Base-by-base conservation (phyloP, 2,113 vertebrate genomes). In the Cephalopholis sonnerati region DNA sequence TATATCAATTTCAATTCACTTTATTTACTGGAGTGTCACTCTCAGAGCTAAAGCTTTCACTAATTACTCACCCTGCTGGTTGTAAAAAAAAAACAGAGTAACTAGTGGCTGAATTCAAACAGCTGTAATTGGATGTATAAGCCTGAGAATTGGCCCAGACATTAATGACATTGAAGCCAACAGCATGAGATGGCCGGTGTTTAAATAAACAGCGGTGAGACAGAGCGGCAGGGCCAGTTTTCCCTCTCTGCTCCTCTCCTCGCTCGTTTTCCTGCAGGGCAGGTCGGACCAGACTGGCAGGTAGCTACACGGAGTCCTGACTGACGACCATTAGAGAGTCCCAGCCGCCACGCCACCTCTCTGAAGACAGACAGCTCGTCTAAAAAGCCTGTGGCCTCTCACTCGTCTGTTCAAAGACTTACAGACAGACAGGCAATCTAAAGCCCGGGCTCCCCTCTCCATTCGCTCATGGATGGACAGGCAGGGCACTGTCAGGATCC, bases 271-370 rank as follows among this genome's bases (percentile, higher is more conserved):
- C 87, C 78, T 81, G 89, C 65, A 17, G 69, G 78, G 90, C 94
- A 77, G 88, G 94, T 94, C 18, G 51, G 79, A 94, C 94, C 88
- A 63, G 93, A 89, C 77, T 54, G 90, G 79, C 93, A 91, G 92
- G 93, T 79, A 83, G 74, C 77, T 72, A 39, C 58, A 7, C 16
- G 3, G 53, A 79, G 51, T 54, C 77, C 82, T 77, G 84, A 88
- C 82, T 84, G 83, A 89, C 82, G 66, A 78, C 81, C 79, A 80
- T 88, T 82, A 90, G 84, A 83, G 85, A 79, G 81, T 65, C 54
- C n/a, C 79, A 77, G 69, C 48, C 66, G 4, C 79, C 69, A 10
- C 59, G 41, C 36, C 64, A 27, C n/a, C 82, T 71, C 73, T 81
- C 55, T 78, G 83, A 54, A 76, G 85, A 89, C 77, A 39, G 90